Percentiles rank a stretch among this genome's conserved stretches.
Conservation (phyloP, 1,140 invertebrate species). For the Melipona quadrifasciata region DNA sequence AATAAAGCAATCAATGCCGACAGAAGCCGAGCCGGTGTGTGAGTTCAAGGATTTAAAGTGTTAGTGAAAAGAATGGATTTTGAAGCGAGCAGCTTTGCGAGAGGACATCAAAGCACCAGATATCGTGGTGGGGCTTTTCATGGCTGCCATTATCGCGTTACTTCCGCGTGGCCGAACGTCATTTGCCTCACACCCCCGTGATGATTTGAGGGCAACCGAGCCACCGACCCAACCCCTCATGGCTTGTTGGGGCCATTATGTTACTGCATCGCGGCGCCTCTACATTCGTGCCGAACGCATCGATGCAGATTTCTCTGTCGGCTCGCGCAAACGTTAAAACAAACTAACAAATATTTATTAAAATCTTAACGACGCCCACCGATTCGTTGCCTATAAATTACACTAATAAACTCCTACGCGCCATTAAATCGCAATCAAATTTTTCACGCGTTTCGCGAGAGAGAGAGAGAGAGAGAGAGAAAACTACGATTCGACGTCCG, state of each 20-base stretch:
- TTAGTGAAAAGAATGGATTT: slow-evolving; percentile 53
- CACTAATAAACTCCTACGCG: not conserved
- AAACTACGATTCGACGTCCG: not conserved
- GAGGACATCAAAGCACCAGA: slow-evolving; percentile 76
- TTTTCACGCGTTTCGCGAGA: not conserved
- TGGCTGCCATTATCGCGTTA: slow-evolving; percentile 78
- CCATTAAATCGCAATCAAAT: not conserved
- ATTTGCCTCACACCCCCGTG: slow-evolving; percentile 75
- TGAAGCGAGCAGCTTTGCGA: slow-evolving; percentile 39
- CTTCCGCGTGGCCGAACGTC: slow-evolving; percentile 75
- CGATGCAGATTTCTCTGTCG: slow-evolving; percentile 37
- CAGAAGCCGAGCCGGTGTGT: not conserved
- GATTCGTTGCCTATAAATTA: not conserved
- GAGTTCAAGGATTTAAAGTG: slow-evolving; percentile 47
- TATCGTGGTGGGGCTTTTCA: slow-evolving; percentile 73
- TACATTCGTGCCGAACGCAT: slow-evolving; percentile 50
- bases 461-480: not conserved
- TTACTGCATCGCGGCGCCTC: slow-evolving; percentile 49
- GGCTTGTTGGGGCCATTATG: slow-evolving; percentile 64
- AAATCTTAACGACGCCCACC: not conserved
- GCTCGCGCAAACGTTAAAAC: slow-evolving; percentile 25
- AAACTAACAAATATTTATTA: slow-evolving; percentile 24
- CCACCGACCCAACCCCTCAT: slow-evolving; percentile 61
- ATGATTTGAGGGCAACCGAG: slow-evolving; percentile 80
- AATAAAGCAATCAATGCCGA: slow-evolving; percentile 27